Percentiles rank a stretch among this genome's conserved stretches.
phyloP scores from a whole-genome alignment of 2,113 vertebrate species.

The cattle (Bos taurus) region DNA sequence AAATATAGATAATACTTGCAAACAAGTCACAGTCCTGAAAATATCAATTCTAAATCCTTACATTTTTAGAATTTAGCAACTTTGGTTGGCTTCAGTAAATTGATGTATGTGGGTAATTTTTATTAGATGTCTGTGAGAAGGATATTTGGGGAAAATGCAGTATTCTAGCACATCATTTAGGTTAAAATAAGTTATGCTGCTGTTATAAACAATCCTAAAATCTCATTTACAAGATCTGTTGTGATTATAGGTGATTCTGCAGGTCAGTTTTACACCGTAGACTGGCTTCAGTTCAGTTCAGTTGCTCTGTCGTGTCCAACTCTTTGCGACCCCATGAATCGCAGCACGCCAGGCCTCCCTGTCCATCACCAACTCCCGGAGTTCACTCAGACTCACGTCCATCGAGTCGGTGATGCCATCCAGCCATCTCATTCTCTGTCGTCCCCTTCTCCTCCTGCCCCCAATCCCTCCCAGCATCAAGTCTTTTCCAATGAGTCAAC shows the following conservation, averaged over 20 bases:
- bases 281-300: background rate
- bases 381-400: too few species aligned
- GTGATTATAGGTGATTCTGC: background rate
- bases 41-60: background rate
- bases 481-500: too few species aligned
- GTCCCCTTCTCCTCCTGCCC: too few species aligned
- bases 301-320: too few species aligned
- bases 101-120: background rate
- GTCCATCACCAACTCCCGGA: too few species aligned
- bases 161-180: background rate
- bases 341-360: too few species aligned
- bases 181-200: background rate
- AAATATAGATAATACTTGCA: background rate
- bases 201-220: background rate
- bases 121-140: background rate
- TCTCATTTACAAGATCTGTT: background rate
- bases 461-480: too few species aligned
- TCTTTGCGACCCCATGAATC: too few species aligned
- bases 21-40: background rate
- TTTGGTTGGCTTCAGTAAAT: background rate
- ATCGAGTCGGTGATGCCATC: too few species aligned
- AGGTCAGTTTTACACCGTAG: background rate
- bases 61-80: background rate
- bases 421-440: too few species aligned
- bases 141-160: background rate